Evolutionary conservation across 64 coral and sea anemone species (phyloP).

Genomic region (Hydrozoanthus tunicans): DNA sequence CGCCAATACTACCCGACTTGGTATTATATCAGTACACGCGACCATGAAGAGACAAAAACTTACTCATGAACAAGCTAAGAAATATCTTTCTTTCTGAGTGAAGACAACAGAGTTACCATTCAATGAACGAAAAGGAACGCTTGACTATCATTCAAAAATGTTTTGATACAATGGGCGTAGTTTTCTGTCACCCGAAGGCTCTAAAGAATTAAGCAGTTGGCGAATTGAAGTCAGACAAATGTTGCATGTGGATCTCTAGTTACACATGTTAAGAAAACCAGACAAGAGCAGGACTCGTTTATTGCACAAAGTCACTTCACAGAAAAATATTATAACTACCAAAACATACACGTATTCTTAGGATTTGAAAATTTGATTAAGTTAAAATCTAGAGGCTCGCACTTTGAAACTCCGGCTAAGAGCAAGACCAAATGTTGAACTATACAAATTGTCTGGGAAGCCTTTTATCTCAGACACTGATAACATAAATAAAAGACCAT

Average conservation of each 20-base stretch:
- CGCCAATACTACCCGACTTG: neutral
- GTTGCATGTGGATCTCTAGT: no score
- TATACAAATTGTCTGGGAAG: neutral
- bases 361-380: neutral
- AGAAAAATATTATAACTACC: neutral
- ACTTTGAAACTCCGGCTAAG: no score
- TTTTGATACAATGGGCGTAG: slow-evolving; percentile 20
- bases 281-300: neutral
- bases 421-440: no score
- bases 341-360: neutral
- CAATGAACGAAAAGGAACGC: neutral
- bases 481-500: slow-evolving; percentile 6
- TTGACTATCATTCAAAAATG: neutral
- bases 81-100: neutral
- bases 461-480: slow-evolving; percentile 11
- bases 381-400: neutral
- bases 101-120: neutral
- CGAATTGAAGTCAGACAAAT: no score
- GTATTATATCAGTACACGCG: neutral
- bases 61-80: neutral
- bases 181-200: slow-evolving; percentile 10
- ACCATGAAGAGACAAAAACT: neutral
- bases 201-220: neutral
- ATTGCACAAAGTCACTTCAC: no score
- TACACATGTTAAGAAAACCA: neutral